Evolutionary conservation across 2,888 invertebrate genomes (phyloP).

Genomic region (Hetaerina titia): DNA sequence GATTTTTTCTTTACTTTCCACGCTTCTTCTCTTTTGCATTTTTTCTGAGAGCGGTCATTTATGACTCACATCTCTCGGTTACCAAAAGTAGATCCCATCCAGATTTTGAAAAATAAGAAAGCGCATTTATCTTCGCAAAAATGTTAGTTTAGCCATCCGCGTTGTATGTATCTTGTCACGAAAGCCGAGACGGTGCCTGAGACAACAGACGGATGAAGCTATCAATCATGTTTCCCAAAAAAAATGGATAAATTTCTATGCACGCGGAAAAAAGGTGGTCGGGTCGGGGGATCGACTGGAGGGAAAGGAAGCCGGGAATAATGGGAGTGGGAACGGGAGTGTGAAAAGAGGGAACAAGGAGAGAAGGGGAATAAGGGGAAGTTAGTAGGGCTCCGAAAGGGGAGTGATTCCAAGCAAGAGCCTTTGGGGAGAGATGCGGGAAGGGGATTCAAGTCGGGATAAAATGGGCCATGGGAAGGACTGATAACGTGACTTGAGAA

Average conservation of each 20-base stretch:
- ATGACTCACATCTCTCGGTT: neutral
- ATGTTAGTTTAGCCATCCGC: constrained; percentile 6
- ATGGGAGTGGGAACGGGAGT: neutral
- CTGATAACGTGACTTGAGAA: neutral
- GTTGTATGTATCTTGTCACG: neutral
- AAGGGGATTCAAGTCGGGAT: neutral
- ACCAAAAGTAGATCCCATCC: neutral
- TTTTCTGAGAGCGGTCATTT: neutral
- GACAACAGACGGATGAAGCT: constrained; percentile 29
- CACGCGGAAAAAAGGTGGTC: neutral
- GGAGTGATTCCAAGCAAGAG: neutral
- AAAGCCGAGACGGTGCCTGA: constrained; percentile 6
- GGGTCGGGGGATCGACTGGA: neutral
- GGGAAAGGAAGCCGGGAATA: neutral
- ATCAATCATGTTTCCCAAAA: neutral
- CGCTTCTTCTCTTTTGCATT: neutral
- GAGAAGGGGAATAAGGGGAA: neutral
- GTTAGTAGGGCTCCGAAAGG: neutral
- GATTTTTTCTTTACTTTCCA: neutral
- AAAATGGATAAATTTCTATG: constrained; percentile 31
- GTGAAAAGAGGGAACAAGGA: neutral
- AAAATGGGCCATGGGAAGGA: neutral
- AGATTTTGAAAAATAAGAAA: constrained; percentile 15
- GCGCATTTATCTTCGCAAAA: constrained; percentile 19
- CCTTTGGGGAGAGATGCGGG: neutral